Evolutionary conservation across 2,113 vertebrate genomes (phyloP).

Genomic region (Tretioscincus oriximinensis): DNA sequence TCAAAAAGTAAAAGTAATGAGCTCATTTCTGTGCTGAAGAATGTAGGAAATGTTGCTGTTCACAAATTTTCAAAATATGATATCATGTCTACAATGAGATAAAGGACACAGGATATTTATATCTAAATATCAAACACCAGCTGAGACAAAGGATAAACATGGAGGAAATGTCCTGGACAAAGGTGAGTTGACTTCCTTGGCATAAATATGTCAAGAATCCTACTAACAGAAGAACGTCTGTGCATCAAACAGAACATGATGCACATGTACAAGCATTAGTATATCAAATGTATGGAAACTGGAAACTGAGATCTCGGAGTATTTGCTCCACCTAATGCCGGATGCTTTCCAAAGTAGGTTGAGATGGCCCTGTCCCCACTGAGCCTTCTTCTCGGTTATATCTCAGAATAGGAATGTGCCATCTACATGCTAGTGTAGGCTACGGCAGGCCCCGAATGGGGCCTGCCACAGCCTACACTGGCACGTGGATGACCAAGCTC

Average conservation of each 20-base stretch:
- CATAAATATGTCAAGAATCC: conserved; percentile 2
- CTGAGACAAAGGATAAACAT: not conserved
- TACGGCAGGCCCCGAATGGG: too few relatives aligned
- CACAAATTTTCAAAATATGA: conserved; percentile 10
- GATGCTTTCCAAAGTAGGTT: not conserved
- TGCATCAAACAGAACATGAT: not conserved
- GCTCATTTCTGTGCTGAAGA: conserved; percentile 8
- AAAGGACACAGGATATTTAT: conserved; percentile 31
- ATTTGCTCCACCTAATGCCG: not conserved
- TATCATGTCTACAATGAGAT: not conserved
- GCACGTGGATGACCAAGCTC: too few relatives aligned
- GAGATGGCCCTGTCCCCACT: too few relatives aligned
- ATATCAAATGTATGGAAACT: too few relatives aligned
- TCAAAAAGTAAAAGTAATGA: conserved; percentile 4
- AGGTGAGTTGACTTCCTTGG: conserved; percentile 21
- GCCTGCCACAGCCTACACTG: too few relatives aligned
- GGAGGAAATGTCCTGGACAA: conserved; percentile 23
- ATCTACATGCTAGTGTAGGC: too few relatives aligned
- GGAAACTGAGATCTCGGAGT: not conserved
- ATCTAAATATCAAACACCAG: conserved; percentile 23
- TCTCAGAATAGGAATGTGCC: too few relatives aligned
- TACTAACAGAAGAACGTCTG: not conserved
- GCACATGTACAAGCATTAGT: not conserved
- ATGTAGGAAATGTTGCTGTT: conserved; percentile 12
- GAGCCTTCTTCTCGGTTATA: too few relatives aligned